Conservation (phyloP, 2,797 vertebrate genomes). For the Micropoecilia bifurca region DNA sequence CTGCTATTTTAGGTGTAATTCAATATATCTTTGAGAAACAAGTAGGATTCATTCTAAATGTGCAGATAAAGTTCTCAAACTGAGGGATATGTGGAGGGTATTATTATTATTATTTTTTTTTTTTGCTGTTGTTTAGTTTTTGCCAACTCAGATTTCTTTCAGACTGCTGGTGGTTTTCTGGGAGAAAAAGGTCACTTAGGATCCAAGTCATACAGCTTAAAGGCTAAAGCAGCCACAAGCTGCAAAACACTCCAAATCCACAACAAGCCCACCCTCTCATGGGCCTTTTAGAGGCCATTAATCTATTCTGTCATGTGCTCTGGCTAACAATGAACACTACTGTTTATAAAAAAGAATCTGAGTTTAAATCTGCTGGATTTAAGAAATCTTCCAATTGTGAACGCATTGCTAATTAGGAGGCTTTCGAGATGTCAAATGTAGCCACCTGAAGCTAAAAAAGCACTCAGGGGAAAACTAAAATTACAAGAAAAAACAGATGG, state of each 20-base stretch:
- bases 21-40: slow-evolving; percentile 7
- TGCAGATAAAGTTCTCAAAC: not conserved
- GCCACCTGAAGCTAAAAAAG: slow-evolving; percentile 24
- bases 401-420: slow-evolving; percentile 42
- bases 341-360: slow-evolving; percentile 39
- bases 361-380: slow-evolving; percentile 37
- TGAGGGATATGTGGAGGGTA: not conserved
- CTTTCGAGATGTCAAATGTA: slow-evolving; percentile 21
- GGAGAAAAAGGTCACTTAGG: slow-evolving; percentile 36
- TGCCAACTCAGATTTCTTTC: slow-evolving; percentile 4
- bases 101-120: slow-evolving; percentile 14
- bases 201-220: slow-evolving; percentile 40
- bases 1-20: not conserved
- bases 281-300: slow-evolving; percentile 43
- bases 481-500: slow-evolving; percentile 47
- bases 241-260: slow-evolving; percentile 47
- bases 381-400: slow-evolving; percentile 40
- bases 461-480: slow-evolving; percentile 23
- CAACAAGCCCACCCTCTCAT: slow-evolving; percentile 50
- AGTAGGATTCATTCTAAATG: slow-evolving; percentile 12
- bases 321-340: slow-evolving; percentile 56
- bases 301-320: slow-evolving; percentile 51
- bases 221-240: slow-evolving; percentile 38
- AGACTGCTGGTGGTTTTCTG: slow-evolving; percentile 5
- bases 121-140: not conserved